Evolutionary conservation across 2,888 invertebrate genomes (phyloP).

Genomic region (Rhodophaea formosa): DNA sequence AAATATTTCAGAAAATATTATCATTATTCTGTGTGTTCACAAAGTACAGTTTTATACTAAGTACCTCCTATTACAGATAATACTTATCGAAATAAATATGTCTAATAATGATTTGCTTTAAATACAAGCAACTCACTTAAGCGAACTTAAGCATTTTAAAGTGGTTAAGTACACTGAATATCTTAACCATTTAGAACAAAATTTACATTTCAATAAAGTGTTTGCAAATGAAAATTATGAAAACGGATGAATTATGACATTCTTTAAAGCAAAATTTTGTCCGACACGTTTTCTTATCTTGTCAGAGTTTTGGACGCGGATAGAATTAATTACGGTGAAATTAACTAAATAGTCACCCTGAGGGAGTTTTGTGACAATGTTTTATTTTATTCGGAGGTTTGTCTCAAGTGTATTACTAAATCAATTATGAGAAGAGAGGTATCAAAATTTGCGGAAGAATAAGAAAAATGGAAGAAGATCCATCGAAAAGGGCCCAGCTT

Average conservation of each 20-base stretch:
- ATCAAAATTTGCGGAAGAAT: too few species aligned
- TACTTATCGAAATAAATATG: too few species aligned
- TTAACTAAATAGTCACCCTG: constrained; percentile 6
- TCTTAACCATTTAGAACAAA: background rate
- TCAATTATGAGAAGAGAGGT: too few species aligned
- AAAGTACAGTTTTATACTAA: too few species aligned
- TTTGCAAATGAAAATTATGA: constrained; percentile 2
- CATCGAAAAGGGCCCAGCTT: too few species aligned
- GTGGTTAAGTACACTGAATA: background rate
- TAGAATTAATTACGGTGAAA: constrained; percentile 7
- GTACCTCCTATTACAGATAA: too few species aligned
- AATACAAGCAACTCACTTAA: background rate
- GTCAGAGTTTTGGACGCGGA: constrained; percentile 8
- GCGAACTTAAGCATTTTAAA: background rate
- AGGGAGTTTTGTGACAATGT: background rate
- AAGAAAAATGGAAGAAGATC: too few species aligned
- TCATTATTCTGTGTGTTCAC: too few species aligned
- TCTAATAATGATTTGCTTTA: too few species aligned
- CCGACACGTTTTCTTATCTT: constrained; percentile 11
- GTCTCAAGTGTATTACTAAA: constrained; percentile 5
- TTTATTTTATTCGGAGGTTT: background rate
- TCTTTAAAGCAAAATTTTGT: constrained; percentile 3
- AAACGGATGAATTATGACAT: constrained; percentile 5
- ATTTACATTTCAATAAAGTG: constrained; percentile 1
- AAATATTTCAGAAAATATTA: too few species aligned